Percentiles rank a stretch among this genome's conserved stretches.
Evolutionary conservation across 1,140 invertebrate species (phyloP).

Genomic region (Drosophila erecta): DNA sequence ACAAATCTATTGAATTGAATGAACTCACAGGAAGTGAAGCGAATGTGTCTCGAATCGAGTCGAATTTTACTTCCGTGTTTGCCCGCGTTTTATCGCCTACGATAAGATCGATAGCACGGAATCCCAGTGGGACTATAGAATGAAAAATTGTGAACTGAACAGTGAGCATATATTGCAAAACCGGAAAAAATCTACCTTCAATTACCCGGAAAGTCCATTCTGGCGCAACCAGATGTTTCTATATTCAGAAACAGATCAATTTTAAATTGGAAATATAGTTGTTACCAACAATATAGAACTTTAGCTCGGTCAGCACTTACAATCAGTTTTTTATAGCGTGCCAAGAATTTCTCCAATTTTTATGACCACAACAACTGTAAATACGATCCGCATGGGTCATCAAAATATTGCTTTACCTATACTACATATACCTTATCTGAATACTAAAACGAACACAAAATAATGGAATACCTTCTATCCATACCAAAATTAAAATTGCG

Average conservation of each 20-base stretch:
- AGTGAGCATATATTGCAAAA: neutral
- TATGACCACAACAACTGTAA: no score
- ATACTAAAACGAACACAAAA: no score
- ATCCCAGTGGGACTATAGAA: constrained; percentile 6
- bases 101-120: constrained; percentile 48
- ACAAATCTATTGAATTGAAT: constrained; percentile 64
- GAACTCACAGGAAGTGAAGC: constrained; percentile 69
- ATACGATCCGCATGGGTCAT: no score
- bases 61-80: constrained; percentile 61
- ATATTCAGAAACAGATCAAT: neutral
- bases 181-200: neutral
- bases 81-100: constrained; percentile 10
- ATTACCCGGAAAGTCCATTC: neutral
- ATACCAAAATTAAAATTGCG: no score
- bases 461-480: no score
- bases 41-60: constrained; percentile 34
- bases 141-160: constrained; percentile 19
- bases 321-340: no score
- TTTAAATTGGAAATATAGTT: neutral
- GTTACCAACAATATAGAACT: neutral
- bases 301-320: no score
- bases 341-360: neutral
- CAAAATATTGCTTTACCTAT: no score
- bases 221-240: neutral
- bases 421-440: no score